These are phyloP conservation scores for Cyprinus carpio DNA, from an alignment of 2,113 vertebrate species.

Conservation along the genomic window DNA sequence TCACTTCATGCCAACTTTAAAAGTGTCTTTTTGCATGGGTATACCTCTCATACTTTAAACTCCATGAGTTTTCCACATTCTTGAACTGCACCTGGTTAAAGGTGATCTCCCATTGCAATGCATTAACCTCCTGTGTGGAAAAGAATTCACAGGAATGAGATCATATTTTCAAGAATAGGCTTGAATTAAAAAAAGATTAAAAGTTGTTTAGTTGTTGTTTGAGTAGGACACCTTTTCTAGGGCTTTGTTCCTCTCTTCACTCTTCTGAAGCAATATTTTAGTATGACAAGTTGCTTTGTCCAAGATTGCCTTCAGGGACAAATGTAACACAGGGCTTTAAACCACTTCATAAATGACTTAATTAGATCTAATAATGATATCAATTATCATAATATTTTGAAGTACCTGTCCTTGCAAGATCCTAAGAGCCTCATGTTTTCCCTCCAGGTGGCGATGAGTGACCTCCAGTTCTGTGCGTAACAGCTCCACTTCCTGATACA, in stretches of 20 bases:
- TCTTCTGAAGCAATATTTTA: constrained; percentile 86
- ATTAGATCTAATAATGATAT: neutral
- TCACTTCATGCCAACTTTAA: neutral
- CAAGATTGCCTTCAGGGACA: constrained; percentile 78
- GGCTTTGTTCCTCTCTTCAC: constrained; percentile 81
- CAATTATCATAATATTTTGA: neutral
- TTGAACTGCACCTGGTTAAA: constrained; percentile 88
- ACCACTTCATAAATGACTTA: neutral
- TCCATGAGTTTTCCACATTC: constrained; percentile 84
- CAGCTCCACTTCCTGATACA: constrained; percentile 77
- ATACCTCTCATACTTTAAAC: constrained; percentile 84
- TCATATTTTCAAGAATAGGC: neutral
- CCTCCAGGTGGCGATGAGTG: constrained; percentile 85
- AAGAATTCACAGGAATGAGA: constrained; percentile 43
- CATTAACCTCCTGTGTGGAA: constrained; percentile 85
- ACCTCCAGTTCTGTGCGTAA: constrained; percentile 88
- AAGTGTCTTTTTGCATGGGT: neutral
- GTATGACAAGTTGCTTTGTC: constrained; percentile 90
- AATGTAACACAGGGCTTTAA: neutral
- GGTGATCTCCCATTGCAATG: constrained; percentile 90
- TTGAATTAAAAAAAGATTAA: neutral
- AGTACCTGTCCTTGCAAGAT: constrained; percentile 90
- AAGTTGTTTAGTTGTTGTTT: neutral
- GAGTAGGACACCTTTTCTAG: constrained; percentile 85
- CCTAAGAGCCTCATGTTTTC: constrained; percentile 92